These are phyloP conservation scores for Trichogramma pretiosum DNA, from an alignment of 1,140 invertebrate species.

Conservation along the genomic window DNA sequence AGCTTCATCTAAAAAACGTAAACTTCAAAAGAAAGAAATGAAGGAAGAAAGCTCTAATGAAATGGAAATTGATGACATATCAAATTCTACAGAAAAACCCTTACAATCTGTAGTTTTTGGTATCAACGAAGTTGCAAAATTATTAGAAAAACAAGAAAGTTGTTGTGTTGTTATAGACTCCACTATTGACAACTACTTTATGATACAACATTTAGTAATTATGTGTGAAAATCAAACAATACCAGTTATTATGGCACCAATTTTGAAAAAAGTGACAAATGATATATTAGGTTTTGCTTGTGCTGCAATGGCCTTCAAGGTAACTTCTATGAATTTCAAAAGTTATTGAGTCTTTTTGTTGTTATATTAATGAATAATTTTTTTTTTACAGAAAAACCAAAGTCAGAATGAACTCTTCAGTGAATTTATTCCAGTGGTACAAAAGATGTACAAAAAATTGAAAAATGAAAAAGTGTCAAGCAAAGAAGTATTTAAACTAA, in stretches of 20 bases:
- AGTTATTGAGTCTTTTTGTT: too few relatives aligned
- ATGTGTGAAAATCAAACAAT: constrained; percentile 36
- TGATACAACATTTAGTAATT: constrained; percentile 36
- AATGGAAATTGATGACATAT: too few relatives aligned
- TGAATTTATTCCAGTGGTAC: not conserved
- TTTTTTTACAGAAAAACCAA: too few relatives aligned
- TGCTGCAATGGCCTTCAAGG: constrained; percentile 34
- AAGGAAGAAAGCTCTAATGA: not conserved
- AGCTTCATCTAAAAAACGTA: too few relatives aligned
- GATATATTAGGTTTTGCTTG: constrained; percentile 31
- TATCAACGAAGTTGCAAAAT: constrained; percentile 35
- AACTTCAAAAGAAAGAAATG: constrained; percentile 1
- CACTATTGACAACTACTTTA: constrained; percentile 29
- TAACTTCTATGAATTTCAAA: too few relatives aligned
- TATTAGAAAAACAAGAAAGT: constrained; percentile 33
- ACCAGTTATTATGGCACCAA: constrained; percentile 31
- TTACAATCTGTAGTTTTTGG: too few relatives aligned
- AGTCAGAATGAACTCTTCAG: not conserved
- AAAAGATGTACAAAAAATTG: too few relatives aligned
- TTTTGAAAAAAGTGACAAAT: constrained; percentile 28
- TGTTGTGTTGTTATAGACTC: constrained; percentile 35
- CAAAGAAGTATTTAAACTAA: too few relatives aligned
- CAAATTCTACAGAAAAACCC: too few relatives aligned
- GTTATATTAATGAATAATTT: too few relatives aligned
- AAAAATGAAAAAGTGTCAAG: too few relatives aligned